Evolutionary conservation across 2,888 invertebrate genomes (phyloP).

Genomic region (Ernsta delagoae): DNA sequence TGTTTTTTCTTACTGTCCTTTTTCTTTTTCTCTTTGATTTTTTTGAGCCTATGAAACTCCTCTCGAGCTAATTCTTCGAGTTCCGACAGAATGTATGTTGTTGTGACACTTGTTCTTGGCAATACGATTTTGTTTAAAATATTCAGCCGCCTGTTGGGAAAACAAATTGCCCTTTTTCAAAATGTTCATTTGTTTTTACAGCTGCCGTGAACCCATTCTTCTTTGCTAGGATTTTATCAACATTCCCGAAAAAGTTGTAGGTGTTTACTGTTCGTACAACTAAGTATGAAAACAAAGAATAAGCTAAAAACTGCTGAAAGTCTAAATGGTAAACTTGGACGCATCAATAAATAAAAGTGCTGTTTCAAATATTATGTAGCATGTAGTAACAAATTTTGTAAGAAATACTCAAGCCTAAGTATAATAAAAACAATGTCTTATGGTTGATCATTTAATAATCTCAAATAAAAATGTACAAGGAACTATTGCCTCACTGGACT

Average conservation of each 20-base stretch:
- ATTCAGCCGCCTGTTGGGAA: constrained; percentile 54
- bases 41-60: constrained; percentile 55
- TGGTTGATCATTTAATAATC: background rate
- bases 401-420: background rate
- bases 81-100: constrained; percentile 51
- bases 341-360: too few species aligned
- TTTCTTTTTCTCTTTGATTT: constrained; percentile 45
- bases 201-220: constrained; percentile 35
- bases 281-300: background rate
- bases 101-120: constrained; percentile 51
- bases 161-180: constrained; percentile 15
- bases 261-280: background rate
- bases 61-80: constrained; percentile 57
- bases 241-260: too few species aligned
- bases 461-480: background rate
- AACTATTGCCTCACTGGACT: constrained; percentile 10
- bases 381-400: too few species aligned
- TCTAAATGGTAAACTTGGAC: too few species aligned
- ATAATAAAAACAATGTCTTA: background rate
- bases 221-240: constrained; percentile 11
- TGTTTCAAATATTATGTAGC: too few species aligned
- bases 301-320: background rate
- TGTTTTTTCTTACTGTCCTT: constrained; percentile 34
- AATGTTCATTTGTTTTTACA: constrained; percentile 16
- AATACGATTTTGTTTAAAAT: constrained; percentile 53